phyloP scores from a whole-genome alignment of 2,113 vertebrate species.

The Callaeas wilsoni region DNA sequence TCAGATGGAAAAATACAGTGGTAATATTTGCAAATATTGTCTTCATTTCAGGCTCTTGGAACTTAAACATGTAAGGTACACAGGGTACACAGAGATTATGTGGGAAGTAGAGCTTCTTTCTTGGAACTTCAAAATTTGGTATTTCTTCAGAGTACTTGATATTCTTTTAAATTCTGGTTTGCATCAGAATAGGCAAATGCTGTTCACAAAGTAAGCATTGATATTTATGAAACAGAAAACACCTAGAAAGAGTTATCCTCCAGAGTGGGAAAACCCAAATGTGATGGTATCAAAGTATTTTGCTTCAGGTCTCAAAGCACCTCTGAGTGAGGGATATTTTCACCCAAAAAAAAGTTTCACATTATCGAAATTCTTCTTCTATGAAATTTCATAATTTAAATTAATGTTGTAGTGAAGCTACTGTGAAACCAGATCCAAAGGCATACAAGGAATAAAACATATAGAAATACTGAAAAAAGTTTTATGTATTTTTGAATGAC shows the following conservation, averaged over 20 bases:
- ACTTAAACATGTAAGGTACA: not conserved
- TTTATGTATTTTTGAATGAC: not conserved
- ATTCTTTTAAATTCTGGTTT: not conserved
- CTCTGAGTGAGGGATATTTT: not conserved
- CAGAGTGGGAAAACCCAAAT: not conserved
- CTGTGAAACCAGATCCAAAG: not conserved
- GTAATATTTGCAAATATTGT: slow-evolving; percentile 50
- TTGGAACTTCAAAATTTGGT: not conserved
- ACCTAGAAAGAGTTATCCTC: not conserved
- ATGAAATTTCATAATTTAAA: not conserved
- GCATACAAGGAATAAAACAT: not conserved
- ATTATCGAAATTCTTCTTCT: not conserved
- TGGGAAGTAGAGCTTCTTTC: not conserved
- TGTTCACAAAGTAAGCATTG: not conserved
- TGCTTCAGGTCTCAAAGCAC: not conserved
- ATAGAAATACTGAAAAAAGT: not conserved
- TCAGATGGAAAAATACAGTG: slow-evolving; percentile 32
- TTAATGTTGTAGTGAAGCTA: not conserved
- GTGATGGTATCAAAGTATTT: not conserved
- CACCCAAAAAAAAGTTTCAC: not conserved
- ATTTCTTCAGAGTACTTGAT: not conserved
- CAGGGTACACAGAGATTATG: not conserved
- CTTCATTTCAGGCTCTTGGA: not conserved
- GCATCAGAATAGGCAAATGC: not conserved
- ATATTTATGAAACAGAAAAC: not conserved